Evolutionary conservation across 2,888 invertebrate species (phyloP), one percentile per base, ranked within the genome.

Genomic region (Lagria hirta): DNA sequence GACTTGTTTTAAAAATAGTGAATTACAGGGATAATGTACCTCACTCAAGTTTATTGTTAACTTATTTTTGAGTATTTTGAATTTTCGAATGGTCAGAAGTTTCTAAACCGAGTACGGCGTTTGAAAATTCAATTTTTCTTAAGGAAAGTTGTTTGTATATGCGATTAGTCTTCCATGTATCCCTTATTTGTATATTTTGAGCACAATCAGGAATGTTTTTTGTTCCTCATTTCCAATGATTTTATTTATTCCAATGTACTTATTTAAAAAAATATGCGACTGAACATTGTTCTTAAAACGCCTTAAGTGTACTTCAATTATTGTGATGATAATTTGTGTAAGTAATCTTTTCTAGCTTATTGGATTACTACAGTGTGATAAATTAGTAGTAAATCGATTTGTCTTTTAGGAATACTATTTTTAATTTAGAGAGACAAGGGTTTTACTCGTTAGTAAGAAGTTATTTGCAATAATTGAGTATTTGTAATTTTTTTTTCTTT

Each of bases 251-350:
- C 45, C 45, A 45, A 14, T 45, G 45, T 45, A 45, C 45, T 45
- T 45, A 45, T n/a, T n/a, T n/a, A n/a, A n/a, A n/a, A 10, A 44
- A 26, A 36, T 27, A n/a, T 13, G 23, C 41, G 45, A 45, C 45
- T 45, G 45, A 45, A 35, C 11, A 26, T 17, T 38, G 28, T 38
- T 29, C 30, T 29, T 28, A 28, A 27, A 32, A 17, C 24, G 40
- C 45, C 45, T n/a, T 35, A 45, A 45, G 45, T 45, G 45, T 45
- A 45, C 45, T 45, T 45, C 40, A 35, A 45, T 41, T 35, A 35
- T 35, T 34, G 34, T 29, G 35, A 45, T 28, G 34, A 26, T 30
- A 29, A 35, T 34, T 13, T 40, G 27, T 33, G 11, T 13, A 10
- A 21, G 11, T 13, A 10, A 21, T 29, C 29, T 43, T 27, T 14